phyloP scores from a whole-genome alignment of 64 coral and sea anemone genomes.

The Hydrozoanthus tunicans region DNA sequence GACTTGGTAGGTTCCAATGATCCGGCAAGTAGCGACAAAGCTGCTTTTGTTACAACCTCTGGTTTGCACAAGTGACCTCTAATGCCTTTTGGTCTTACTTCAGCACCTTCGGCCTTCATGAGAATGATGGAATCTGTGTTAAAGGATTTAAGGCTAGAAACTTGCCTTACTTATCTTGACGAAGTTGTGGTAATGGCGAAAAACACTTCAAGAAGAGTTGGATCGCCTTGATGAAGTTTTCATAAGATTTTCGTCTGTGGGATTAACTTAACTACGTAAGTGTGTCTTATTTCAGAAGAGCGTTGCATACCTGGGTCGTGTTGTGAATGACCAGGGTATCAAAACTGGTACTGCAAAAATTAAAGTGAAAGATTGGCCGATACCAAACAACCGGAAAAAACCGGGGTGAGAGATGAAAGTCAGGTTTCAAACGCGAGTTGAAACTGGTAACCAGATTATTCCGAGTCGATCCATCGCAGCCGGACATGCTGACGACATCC shows the following conservation, averaged over 20 bases:
- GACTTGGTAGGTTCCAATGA: constrained; percentile 12
- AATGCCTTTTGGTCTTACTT: constrained; percentile 41
- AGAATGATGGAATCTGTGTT: constrained; percentile 8
- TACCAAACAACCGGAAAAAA: background rate
- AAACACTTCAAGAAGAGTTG: background rate
- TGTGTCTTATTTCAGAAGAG: background rate
- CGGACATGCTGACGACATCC: background rate
- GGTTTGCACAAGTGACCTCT: constrained; percentile 2
- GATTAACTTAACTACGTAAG: background rate
- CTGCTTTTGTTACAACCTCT: constrained; percentile 12
- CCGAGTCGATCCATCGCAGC: background rate
- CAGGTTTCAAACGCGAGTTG: too few relatives aligned
- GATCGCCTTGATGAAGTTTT: background rate
- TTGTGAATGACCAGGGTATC: background rate
- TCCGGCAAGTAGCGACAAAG: constrained; percentile 8
- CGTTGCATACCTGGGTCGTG: background rate
- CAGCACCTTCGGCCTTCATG: background rate
- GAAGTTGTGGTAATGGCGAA: background rate
- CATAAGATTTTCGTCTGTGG: background rate
- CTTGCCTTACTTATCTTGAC: constrained; percentile 21
- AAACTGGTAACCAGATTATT: too few relatives aligned
- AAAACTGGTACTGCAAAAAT: background rate
- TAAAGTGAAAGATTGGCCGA: background rate
- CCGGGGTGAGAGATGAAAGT: too few relatives aligned
- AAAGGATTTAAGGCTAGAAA: constrained; percentile 1